phyloP scores from a whole-genome alignment of 2,888 invertebrate genomes.

The Lysandra coridon region DNA sequence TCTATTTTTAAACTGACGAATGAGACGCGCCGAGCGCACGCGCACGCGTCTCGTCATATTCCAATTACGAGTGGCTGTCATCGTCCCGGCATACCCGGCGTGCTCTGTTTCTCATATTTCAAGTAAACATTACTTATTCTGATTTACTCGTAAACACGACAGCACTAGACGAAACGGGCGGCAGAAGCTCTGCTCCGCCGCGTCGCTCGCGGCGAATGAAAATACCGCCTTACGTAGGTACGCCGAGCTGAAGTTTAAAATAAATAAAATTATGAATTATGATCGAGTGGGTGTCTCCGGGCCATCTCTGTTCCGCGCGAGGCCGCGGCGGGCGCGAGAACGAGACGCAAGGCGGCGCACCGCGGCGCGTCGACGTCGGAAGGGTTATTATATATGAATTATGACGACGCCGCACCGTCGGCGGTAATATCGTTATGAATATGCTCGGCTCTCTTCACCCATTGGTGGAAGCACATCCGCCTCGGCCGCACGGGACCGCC shows the following conservation, averaged over 20 bases:
- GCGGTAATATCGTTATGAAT: constrained; percentile 81
- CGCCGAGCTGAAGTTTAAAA: constrained; percentile 55
- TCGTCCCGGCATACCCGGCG: constrained; percentile 64
- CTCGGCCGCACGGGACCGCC: constrained; percentile 75
- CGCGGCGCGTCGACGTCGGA: constrained; percentile 65
- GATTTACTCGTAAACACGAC: constrained; percentile 46
- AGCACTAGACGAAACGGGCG: constrained; percentile 35
- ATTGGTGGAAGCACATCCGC: constrained; percentile 78
- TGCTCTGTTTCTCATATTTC: constrained; percentile 56
- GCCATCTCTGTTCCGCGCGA: constrained; percentile 65
- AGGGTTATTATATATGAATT: constrained; percentile 82
- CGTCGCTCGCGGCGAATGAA: constrained; percentile 51
- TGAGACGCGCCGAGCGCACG: constrained; percentile 77
- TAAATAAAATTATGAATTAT: constrained; percentile 79
- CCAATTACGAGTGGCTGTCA: constrained; percentile 80
- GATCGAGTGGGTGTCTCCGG: constrained; percentile 61
- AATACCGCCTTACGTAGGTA: constrained; percentile 56
- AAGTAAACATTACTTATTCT: constrained; percentile 52
- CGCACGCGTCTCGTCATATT: constrained; percentile 78
- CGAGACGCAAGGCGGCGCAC: constrained; percentile 64
- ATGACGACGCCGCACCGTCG: constrained; percentile 78
- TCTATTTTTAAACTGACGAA: constrained; percentile 81
- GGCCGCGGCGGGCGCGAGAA: constrained; percentile 57
- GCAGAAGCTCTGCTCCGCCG: constrained; percentile 35
- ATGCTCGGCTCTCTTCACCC: constrained; percentile 73